Percentiles rank a stretch among this genome's conserved stretches.
Conservation (phyloP, 2,888 invertebrate genomes). For the Marronus borbonicus region DNA sequence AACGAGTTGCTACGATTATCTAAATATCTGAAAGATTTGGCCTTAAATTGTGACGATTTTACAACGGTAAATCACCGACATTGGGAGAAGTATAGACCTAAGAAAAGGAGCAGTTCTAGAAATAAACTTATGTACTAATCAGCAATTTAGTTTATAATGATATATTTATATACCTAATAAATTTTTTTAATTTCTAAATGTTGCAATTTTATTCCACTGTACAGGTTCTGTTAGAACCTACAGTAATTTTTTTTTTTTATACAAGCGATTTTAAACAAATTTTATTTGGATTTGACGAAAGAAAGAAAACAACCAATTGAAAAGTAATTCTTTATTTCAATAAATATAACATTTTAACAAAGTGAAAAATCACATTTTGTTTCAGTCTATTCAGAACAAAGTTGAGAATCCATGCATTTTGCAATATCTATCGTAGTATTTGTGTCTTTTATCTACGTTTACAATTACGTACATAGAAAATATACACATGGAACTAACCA, state of each 20-base stretch:
- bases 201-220: background rate
- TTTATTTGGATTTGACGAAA: background rate
- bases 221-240: background rate
- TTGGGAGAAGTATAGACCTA: constrained; percentile 85
- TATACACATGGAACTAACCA: background rate
- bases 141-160: background rate
- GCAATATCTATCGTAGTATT: background rate
- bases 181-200: constrained; percentile 18
- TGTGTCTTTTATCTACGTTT: background rate
- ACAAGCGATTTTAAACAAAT: too few relatives aligned
- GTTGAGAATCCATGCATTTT: constrained; percentile 7
- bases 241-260: too few relatives aligned
- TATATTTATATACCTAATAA: constrained; percentile 11
- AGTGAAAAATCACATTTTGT: constrained; percentile 31
- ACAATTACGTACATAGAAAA: background rate
- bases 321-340: constrained; percentile 40
- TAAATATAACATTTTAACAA: constrained; percentile 38
- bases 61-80: constrained; percentile 88
- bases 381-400: constrained; percentile 31
- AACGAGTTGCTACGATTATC: constrained; percentile 86
- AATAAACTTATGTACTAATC: background rate
- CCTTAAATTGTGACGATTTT: constrained; percentile 86
- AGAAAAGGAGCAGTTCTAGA: background rate
- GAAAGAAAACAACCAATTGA: background rate
- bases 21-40: constrained; percentile 88